Evolutionary conservation across 2,113 vertebrate genomes (phyloP).

Genomic region (Spermophilus dauricus): DNA sequence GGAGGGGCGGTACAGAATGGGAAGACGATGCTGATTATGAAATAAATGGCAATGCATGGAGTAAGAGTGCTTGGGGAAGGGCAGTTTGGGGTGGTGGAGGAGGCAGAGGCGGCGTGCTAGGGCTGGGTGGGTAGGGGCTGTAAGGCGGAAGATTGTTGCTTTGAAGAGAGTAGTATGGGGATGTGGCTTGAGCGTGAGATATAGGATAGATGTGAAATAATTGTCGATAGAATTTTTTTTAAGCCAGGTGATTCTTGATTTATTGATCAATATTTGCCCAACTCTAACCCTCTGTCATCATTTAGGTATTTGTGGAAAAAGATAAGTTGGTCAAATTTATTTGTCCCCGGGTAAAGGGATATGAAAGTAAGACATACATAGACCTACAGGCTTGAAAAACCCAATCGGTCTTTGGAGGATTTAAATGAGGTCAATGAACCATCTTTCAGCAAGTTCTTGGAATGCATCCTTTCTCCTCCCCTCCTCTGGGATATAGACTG

Average conservation of each 20-base stretch:
- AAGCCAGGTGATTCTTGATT: slow-evolving; percentile 57
- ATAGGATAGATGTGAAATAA: slow-evolving; percentile 57
- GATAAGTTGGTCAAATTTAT: slow-evolving; percentile 75
- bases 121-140: slow-evolving; percentile 43
- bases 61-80: slow-evolving; percentile 65
- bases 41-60: slow-evolving; percentile 57
- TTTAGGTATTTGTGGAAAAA: slow-evolving; percentile 27
- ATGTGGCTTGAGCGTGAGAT: slow-evolving; percentile 67
- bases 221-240: not conserved
- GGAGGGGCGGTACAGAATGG: not conserved
- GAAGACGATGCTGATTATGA: slow-evolving; percentile 44
- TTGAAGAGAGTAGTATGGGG: slow-evolving; percentile 66
- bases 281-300: slow-evolving; percentile 35
- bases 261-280: slow-evolving; percentile 51
- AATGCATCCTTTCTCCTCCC: slow-evolving; percentile 69
- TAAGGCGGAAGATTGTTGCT: slow-evolving; percentile 59
- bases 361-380: slow-evolving; percentile 73
- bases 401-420: slow-evolving; percentile 77
- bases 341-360: slow-evolving; percentile 51
- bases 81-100: slow-evolving; percentile 57
- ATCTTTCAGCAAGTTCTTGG: slow-evolving; percentile 82
- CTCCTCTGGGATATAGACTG: slow-evolving; percentile 18
- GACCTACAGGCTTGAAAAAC: slow-evolving; percentile 46
- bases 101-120: slow-evolving; percentile 38
- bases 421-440: slow-evolving; percentile 84